These are phyloP conservation scores for Cephus rjabovi DNA, from an alignment of 2,888 invertebrate genomes.

Conservation along the genomic window DNA sequence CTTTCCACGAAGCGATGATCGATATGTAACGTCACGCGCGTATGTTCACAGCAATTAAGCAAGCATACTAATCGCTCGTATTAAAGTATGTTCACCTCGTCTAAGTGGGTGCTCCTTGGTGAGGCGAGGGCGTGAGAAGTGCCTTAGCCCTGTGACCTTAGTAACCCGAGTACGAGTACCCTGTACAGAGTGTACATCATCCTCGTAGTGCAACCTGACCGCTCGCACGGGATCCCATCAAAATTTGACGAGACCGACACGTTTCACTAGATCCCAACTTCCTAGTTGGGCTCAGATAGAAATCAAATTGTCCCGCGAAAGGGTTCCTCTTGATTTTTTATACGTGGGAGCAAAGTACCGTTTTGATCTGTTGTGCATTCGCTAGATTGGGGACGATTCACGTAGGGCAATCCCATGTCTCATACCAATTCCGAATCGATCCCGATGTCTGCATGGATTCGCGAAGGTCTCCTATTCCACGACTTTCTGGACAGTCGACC, in stretches of 20 bases:
- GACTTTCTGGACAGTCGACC: conserved; percentile 9
- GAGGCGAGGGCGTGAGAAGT: conserved; percentile 66
- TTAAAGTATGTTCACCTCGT: conserved; percentile 57
- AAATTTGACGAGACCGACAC: conserved; percentile 59
- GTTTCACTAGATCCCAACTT: conserved; percentile 30
- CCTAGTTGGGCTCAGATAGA: neutral
- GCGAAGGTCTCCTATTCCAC: neutral
- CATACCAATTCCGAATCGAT: neutral
- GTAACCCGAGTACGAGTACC: conserved; percentile 46
- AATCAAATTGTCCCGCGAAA: neutral
- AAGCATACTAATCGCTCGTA: conserved; percentile 62
- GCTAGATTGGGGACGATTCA: neutral
- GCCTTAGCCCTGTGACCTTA: conserved; percentile 65
- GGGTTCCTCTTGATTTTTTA: conserved; percentile 17
- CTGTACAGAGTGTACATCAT: neutral
- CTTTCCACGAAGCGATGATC: conserved; percentile 46
- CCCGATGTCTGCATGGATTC: neutral
- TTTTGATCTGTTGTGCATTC: neutral
- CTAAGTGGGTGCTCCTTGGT: conserved; percentile 62
- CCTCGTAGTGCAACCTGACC: neutral
- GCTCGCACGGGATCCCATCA: conserved; percentile 43
- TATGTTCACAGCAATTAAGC: conserved; percentile 63
- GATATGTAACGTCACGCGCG: conserved; percentile 57
- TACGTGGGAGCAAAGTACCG: conserved; percentile 39
- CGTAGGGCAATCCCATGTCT: neutral